A percentile compares a stretch with the other conserved stretches of the same genome.
Evolutionary conservation across 2,888 invertebrate species (phyloP).

Genomic region (Clusia tigrina): DNA sequence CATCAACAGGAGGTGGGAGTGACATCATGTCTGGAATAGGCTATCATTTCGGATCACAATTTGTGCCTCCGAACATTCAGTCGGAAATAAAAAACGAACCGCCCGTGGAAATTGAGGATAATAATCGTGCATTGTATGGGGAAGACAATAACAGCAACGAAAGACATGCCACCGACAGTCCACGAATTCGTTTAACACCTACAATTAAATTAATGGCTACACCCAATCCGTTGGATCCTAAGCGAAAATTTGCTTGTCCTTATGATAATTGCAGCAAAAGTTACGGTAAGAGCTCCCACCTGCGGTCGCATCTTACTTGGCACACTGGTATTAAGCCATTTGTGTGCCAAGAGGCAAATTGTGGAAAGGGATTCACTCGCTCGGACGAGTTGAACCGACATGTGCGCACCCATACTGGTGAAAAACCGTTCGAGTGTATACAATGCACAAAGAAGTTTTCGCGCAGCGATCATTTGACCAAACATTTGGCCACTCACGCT

Average conservation of each 20-base stretch:
- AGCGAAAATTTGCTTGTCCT: constrained; percentile 55
- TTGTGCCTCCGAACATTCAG: constrained; percentile 36
- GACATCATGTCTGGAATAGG: too few relatives aligned
- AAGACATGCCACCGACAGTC: constrained; percentile 30
- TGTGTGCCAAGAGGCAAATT: constrained; percentile 52
- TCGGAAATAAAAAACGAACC: constrained; percentile 44
- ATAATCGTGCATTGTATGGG: constrained; percentile 13
- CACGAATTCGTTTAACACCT: constrained; percentile 54
- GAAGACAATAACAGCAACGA: not conserved
- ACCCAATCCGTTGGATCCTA: constrained; percentile 49
- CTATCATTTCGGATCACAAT: too few relatives aligned
- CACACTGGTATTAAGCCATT: constrained; percentile 61
- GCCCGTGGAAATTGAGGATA: constrained; percentile 48
- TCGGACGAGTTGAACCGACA: constrained; percentile 60
- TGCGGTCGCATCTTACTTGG: constrained; percentile 62
- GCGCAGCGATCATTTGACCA: constrained; percentile 59
- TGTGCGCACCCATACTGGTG: constrained; percentile 58
- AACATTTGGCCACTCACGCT: constrained; percentile 57
- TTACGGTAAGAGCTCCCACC: constrained; percentile 61
- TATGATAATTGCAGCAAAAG: constrained; percentile 58
- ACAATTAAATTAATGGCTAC: constrained; percentile 51
- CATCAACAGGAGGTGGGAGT: constrained; percentile 45
- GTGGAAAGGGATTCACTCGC: constrained; percentile 59
- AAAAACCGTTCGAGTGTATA: constrained; percentile 58
- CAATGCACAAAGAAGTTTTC: constrained; percentile 60